Evolutionary conservation across 2,888 invertebrate genomes (phyloP).

Genomic region (Hydraecia micacea): DNA sequence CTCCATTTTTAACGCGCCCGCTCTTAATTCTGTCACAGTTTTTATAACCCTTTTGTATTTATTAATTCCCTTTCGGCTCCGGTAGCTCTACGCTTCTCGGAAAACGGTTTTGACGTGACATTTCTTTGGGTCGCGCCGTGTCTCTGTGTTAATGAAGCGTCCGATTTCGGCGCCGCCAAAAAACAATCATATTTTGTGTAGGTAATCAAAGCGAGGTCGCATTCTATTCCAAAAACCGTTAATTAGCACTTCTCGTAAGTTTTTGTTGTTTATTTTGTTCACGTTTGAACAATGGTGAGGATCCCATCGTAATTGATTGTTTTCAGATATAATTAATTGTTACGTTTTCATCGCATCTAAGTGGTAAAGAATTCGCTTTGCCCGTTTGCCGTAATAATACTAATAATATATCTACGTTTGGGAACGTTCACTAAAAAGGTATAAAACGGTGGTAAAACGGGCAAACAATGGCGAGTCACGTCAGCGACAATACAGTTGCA

Average conservation of each 20-base stretch:
- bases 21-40: constrained; percentile 90
- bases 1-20: constrained; percentile 87
- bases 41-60: constrained; percentile 90
- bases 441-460: constrained; percentile 77
- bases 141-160: constrained; percentile 88
- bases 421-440: constrained; percentile 69
- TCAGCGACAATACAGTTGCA: constrained; percentile 76
- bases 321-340: constrained; percentile 51
- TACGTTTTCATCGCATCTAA: constrained; percentile 53
- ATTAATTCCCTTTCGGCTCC: constrained; percentile 89
- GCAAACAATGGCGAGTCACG: constrained; percentile 84
- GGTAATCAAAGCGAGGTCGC: constrained; percentile 78
- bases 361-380: constrained; percentile 48
- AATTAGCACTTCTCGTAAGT: constrained; percentile 69
- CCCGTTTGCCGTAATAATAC: constrained; percentile 51
- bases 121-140: constrained; percentile 86
- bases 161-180: constrained; percentile 86
- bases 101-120: constrained; percentile 88
- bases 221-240: constrained; percentile 70
- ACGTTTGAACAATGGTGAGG: constrained; percentile 33
- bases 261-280: constrained; percentile 30
- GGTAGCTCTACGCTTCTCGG: constrained; percentile 89
- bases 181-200: constrained; percentile 75
- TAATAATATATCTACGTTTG: constrained; percentile 59
- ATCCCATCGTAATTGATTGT: constrained; percentile 36